A percentile compares a stretch with the other conserved stretches of the same genome.
Conservation (phyloP, 2,888 invertebrate genomes). For the Sminthurides aquaticus region DNA sequence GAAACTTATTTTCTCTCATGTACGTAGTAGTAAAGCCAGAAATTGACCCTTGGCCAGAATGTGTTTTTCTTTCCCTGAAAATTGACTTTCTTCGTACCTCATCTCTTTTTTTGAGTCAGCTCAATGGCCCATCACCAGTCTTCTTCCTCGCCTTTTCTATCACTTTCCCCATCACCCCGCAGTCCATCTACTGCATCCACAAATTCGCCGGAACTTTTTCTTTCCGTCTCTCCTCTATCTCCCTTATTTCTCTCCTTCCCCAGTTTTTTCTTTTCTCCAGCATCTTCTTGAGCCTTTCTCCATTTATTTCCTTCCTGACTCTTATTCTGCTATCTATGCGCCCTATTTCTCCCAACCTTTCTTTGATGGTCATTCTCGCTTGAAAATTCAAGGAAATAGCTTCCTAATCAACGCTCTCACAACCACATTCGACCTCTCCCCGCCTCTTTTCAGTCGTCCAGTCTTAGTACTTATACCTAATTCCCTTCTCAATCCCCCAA, state of each 20-base stretch:
- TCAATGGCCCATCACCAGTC: constrained; percentile 18
- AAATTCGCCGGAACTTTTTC: constrained; percentile 2
- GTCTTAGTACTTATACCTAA: constrained; percentile 5
- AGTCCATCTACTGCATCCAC: constrained; percentile 2
- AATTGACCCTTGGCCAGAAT: constrained; percentile 40
- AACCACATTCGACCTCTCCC: constrained; percentile 14
- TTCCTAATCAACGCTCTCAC: constrained; percentile 24
- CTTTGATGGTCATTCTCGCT: constrained; percentile 3
- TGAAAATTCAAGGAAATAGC: constrained; percentile 15
- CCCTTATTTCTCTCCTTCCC: neutral
- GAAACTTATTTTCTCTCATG: constrained; percentile 9
- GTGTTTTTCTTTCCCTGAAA: constrained; percentile 25
- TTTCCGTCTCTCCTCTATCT: constrained; percentile 6
- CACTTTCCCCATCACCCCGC: neutral
- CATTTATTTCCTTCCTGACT: neutral
- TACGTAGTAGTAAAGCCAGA: constrained; percentile 34
- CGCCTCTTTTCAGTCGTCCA: neutral
- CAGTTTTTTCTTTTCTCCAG: neutral
- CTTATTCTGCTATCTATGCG: too few species aligned
- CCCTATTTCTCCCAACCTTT: too few species aligned
- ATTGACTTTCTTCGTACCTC: constrained; percentile 37
- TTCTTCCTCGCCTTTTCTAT: constrained; percentile 5
- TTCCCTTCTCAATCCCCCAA: constrained; percentile 1
- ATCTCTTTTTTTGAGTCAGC: constrained; percentile 21
- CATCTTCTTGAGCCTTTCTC: neutral